phyloP scores from a whole-genome alignment of 2,888 invertebrate genomes.

The Eupithecia tripunctaria region DNA sequence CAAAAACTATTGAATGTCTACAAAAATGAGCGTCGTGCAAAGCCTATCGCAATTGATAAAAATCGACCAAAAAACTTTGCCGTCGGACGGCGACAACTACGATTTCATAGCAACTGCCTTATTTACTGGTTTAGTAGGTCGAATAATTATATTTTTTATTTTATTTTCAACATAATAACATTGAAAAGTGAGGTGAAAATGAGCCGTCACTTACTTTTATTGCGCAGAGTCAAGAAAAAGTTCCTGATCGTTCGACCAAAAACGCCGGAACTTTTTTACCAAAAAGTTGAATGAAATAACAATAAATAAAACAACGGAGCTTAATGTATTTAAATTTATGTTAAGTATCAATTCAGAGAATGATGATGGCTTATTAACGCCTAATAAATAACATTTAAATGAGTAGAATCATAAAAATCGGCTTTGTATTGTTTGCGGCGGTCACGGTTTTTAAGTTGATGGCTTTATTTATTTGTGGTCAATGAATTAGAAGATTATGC shows the following conservation, averaged over 20 bases:
- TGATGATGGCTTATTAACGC: slow-evolving; percentile 49
- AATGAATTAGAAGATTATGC: slow-evolving; percentile 14
- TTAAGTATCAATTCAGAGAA: slow-evolving; percentile 48
- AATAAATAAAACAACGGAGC: slow-evolving; percentile 40
- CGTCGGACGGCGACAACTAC: slow-evolving; percentile 59
- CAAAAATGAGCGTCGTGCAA: slow-evolving; percentile 31
- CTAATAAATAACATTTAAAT: slow-evolving; percentile 49
- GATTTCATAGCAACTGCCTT: slow-evolving; percentile 50
- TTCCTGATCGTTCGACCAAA: not conserved
- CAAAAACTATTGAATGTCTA: slow-evolving; percentile 30
- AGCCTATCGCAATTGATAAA: slow-evolving; percentile 54
- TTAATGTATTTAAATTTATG: slow-evolving; percentile 57
- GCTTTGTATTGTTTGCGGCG: slow-evolving; percentile 39
- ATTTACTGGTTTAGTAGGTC: slow-evolving; percentile 77
- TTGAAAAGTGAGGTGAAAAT: slow-evolving; percentile 71
- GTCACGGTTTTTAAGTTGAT: slow-evolving; percentile 34
- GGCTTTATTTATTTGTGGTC: slow-evolving; percentile 25
- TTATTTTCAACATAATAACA: slow-evolving; percentile 60
- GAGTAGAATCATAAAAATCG: slow-evolving; percentile 36
- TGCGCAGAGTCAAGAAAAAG: slow-evolving; percentile 28
- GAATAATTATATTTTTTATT: slow-evolving; percentile 67
- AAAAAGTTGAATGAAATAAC: slow-evolving; percentile 32
- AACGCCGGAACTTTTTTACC: not conserved
- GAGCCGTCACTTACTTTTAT: slow-evolving; percentile 61
- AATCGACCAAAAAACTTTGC: slow-evolving; percentile 64